These are phyloP conservation scores for Thalpophila matura DNA, from an alignment of 2,888 invertebrate species.

Conservation along the genomic window DNA sequence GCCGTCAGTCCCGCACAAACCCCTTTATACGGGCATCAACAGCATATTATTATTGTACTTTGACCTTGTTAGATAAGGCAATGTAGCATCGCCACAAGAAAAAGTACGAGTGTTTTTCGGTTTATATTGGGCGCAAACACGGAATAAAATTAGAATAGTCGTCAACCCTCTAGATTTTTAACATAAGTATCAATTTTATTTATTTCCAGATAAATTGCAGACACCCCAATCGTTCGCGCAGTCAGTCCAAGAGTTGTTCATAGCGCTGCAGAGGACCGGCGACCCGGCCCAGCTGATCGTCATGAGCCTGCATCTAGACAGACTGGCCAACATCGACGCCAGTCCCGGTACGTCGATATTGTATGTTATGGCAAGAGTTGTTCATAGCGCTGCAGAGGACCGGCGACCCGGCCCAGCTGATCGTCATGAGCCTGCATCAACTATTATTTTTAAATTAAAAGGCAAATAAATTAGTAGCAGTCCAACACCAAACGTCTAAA, in stretches of 20 bases:
- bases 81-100: too few relatives aligned
- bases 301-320: slow-evolving; percentile 95
- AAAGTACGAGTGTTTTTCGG: too few relatives aligned
- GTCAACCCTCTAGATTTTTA: neutral
- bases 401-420: slow-evolving; percentile 94
- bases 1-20: too few relatives aligned
- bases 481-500: too few relatives aligned
- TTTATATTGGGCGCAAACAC: too few relatives aligned
- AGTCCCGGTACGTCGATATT: slow-evolving; percentile 91
- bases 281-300: slow-evolving; percentile 95
- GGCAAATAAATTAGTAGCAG: too few relatives aligned
- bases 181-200: neutral
- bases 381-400: slow-evolving; percentile 97
- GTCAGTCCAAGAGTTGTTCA: slow-evolving; percentile 97
- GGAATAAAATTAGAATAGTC: too few relatives aligned
- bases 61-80: too few relatives aligned
- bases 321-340: slow-evolving; percentile 96
- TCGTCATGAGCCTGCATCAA: slow-evolving; percentile 94
- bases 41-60: too few relatives aligned
- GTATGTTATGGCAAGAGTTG: slow-evolving; percentile 94
- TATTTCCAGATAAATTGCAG: slow-evolving; percentile 94
- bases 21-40: too few relatives aligned
- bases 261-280: slow-evolving; percentile 96
- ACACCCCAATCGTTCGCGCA: slow-evolving; percentile 98
- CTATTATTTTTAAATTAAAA: too few relatives aligned